These are phyloP conservation scores for Dicrostonyx torquatus DNA, from an alignment of 2,797 vertebrate species.

Conservation along the genomic window DNA sequence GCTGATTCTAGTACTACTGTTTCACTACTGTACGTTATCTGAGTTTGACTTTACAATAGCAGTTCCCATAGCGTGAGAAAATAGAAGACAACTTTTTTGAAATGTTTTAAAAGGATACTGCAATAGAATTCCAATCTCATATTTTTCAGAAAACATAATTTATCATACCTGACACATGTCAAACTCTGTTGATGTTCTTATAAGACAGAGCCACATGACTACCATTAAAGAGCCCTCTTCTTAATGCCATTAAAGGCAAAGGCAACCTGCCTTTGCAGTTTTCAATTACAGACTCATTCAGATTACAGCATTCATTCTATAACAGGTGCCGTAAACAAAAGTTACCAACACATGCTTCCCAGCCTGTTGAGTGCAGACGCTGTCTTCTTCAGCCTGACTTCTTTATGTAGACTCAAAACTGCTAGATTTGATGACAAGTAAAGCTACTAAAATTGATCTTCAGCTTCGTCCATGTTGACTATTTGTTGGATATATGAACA, in stretches of 20 bases:
- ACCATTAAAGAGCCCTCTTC: constrained; percentile 12
- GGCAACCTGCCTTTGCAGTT: constrained; percentile 18
- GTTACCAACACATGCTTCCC: not conserved
- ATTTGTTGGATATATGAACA: not conserved
- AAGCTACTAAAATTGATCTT: constrained; percentile 24
- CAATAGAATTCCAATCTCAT: constrained; percentile 13
- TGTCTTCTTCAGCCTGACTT: not conserved
- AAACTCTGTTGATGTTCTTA: constrained; percentile 48
- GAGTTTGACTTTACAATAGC: constrained; percentile 54
- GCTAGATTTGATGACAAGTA: not conserved
- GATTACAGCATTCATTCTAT: constrained; percentile 24
- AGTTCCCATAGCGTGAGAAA: not conserved
- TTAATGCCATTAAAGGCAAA: constrained; percentile 33
- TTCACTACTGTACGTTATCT: not conserved
- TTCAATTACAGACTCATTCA: constrained; percentile 28
- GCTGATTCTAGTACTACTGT: not conserved
- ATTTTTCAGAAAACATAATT: constrained; percentile 29
- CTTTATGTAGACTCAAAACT: not conserved
- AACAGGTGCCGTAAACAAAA: constrained; percentile 7
- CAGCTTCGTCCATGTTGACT: not conserved
- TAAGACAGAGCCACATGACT: not conserved
- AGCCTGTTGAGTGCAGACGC: not conserved
- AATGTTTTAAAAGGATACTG: constrained; percentile 27
- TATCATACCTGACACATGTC: constrained; percentile 38
- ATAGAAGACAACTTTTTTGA: constrained; percentile 28